A percentile compares a stretch with the other conserved stretches of the same genome.
phyloP scores from a whole-genome alignment of 2,797 vertebrate species.

The Falco biarmicus region DNA sequence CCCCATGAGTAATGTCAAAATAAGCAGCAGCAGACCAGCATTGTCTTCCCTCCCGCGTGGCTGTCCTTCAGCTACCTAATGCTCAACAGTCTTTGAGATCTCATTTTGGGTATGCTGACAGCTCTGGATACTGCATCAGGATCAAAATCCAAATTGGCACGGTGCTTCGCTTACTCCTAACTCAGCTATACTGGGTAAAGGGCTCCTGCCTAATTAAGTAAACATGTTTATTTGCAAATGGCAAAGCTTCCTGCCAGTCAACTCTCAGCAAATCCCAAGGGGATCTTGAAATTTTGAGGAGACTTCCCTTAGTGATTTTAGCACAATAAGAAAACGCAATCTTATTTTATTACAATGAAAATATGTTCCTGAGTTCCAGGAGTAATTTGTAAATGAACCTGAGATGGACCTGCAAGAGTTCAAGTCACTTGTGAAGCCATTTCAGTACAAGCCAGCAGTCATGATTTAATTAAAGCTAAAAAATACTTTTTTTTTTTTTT shows the following conservation, averaged over 20 bases:
- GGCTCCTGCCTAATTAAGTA: slow-evolving; percentile 15
- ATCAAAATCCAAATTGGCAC: slow-evolving; percentile 27
- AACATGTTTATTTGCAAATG: background rate
- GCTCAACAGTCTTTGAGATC: slow-evolving; percentile 5
- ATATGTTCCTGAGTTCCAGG: background rate
- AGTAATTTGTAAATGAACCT: background rate
- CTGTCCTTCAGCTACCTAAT: slow-evolving; percentile 10
- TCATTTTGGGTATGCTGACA: slow-evolving; percentile 23
- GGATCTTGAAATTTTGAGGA: background rate
- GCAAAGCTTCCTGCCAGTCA: background rate
- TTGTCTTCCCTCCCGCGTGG: background rate
- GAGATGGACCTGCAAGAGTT: background rate
- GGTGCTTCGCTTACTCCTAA: background rate
- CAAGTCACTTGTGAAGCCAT: background rate
- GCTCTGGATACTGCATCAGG: background rate
- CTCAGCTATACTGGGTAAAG: background rate
- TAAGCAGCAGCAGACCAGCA: background rate
- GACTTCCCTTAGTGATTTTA: background rate
- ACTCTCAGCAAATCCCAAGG: background rate
- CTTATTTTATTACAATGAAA: background rate
- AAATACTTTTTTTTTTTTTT: background rate
- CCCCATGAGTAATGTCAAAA: background rate
- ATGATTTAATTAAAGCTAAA: background rate
- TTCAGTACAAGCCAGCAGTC: background rate
- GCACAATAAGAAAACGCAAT: background rate